Base-by-base conservation (phyloP, 2,888 invertebrate species). In the Sceliomorpha sp. region DNA sequence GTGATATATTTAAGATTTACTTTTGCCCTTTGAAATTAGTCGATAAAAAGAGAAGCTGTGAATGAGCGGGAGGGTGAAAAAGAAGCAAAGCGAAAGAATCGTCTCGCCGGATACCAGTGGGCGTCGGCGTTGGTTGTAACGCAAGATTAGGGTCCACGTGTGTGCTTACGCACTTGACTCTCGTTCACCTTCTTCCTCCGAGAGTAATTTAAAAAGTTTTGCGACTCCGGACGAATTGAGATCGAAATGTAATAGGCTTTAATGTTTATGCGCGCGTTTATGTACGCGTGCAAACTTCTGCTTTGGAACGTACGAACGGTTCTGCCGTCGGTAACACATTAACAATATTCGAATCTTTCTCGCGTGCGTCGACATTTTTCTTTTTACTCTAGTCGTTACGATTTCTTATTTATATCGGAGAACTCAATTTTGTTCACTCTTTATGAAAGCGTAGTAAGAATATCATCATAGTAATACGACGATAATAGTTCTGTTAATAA, bases 101-200 rank as follows among this genome's bases (percentile, higher is more conserved):
- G 56, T 51, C 73, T 55, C 59, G 72, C 76, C 76, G 79, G 74
- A 78, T 83, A 85, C 85, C 83, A 81, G 84, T 84, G 83, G 82
- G 79, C 73, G 83, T 81, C 85, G 85, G 85, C 80, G 56, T 68
- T 82, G 78, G 84, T 85, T 85, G 85, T 84, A 85, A 85, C 70
- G 51, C 76, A 82, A 85, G 79, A 79, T 72, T 74, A 71, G 74
- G 76, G 74, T 78, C 48, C 63, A 63, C 67, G 51, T 53, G 63
- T 69, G 44, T 40, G 48, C 62, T 40, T 51, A 40, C 53, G 58
- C 53, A 69, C 58, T 69, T 53, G 45, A 58, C 59, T 48, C 59
- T 47, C 17, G 31, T 55, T 53, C 53, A 36, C 64, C 29, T 63
- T 58, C 47, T 55, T 56, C 39, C 40, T 50, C 29, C 62, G 15